Conservation (phyloP, 2,113 vertebrate genomes). For the Neopipo cinnamomea region DNA sequence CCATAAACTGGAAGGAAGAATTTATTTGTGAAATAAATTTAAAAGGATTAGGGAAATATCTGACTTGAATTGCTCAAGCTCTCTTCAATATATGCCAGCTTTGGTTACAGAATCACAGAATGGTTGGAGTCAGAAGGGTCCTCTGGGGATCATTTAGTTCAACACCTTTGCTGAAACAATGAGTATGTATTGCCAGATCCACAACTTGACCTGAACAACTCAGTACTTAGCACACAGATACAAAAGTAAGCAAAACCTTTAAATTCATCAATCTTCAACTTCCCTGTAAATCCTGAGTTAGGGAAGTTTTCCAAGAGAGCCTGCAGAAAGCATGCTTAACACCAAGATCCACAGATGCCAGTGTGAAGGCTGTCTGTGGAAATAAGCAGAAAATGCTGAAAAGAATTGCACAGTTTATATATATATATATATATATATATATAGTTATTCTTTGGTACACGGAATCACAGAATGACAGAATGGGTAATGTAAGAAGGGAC, state of each 20-base stretch:
- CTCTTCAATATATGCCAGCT: not conserved
- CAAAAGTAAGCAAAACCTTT: not conserved
- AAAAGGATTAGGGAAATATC: not conserved
- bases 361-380: not conserved
- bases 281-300: not conserved
- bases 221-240: not conserved
- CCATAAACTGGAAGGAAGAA: not conserved
- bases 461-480: not conserved
- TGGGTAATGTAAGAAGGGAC: not conserved
- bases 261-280: not conserved
- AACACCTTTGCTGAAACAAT: not conserved
- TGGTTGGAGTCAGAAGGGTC: rapidly evolving
- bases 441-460: not conserved
- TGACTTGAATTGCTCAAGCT: not conserved
- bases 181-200: not conserved
- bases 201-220: not conserved
- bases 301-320: not conserved
- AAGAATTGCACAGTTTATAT: not conserved
- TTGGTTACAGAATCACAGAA: not conserved
- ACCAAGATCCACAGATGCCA: too few relatives aligned
- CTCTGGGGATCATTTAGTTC: not conserved
- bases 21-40: not conserved
- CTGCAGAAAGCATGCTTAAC: not conserved
- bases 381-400: not conserved
- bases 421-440: not conserved